Percentiles rank a stretch among this genome's conserved stretches.
These are phyloP conservation scores for Liopterus haemorrhoidalis DNA, from an alignment of 2,888 invertebrate species.

Conservation along the genomic window DNA sequence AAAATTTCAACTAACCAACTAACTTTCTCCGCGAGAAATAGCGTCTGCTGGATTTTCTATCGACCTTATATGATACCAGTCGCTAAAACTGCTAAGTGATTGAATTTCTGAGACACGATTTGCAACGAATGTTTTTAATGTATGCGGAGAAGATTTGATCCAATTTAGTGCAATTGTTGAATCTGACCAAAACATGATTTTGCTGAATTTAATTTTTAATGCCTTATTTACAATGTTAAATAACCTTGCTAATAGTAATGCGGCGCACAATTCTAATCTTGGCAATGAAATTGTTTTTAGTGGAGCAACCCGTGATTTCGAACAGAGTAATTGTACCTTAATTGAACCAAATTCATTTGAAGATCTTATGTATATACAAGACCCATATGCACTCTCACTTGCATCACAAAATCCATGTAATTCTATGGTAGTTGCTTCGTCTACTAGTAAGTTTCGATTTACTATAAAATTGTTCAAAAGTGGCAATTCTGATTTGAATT, in stretches of 20 bases:
- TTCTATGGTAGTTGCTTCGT: conserved; percentile 1
- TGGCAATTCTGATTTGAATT: conserved; percentile 1
- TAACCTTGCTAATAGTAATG: conserved; percentile 3
- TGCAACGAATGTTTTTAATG: conserved; percentile 6
- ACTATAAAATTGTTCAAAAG: conserved; percentile 1
- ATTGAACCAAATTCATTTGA: no score
- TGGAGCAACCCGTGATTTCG: conserved; percentile 9
- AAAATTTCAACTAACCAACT: no score
- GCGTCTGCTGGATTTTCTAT: conserved; percentile 10
- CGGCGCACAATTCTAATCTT: conserved; percentile 4
- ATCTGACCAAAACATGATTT: conserved; percentile 5
- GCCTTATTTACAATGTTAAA: neutral
- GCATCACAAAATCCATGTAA: conserved; percentile 10
- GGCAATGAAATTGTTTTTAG: conserved; percentile 7
- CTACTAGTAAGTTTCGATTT: neutral
- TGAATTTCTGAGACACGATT: conserved; percentile 8
- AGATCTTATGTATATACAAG: neutral
- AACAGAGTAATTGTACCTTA: no score
- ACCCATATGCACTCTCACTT: conserved; percentile 1
- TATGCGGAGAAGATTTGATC: conserved; percentile 3
- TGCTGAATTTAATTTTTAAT: neutral
- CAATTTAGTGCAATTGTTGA: conserved; percentile 9
- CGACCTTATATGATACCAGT: conserved; percentile 10
- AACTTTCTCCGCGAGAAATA: conserved; percentile 5
- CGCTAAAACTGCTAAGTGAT: neutral